These are phyloP conservation scores for Panonychus citri DNA, from an alignment of 1,140 invertebrate genomes.

Conservation along the genomic window DNA sequence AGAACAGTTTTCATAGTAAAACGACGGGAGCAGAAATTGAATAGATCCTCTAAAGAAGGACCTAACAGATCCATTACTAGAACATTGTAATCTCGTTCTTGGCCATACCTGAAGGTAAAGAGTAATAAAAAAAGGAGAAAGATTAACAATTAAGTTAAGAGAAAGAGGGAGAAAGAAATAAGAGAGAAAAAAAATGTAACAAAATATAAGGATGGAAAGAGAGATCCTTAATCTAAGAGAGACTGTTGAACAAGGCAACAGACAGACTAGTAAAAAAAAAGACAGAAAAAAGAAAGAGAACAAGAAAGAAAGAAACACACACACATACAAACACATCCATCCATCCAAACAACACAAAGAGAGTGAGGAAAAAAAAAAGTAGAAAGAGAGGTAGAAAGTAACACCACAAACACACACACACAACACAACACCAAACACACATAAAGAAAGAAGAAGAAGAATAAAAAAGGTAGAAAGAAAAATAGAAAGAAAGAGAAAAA, in stretches of 20 bases:
- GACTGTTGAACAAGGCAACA: background rate
- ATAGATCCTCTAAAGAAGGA: slow-evolving; percentile 82
- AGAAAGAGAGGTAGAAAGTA: no score
- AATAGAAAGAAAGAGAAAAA: background rate
- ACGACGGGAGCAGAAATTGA: slow-evolving; percentile 82
- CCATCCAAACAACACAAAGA: background rate
- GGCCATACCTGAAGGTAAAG: slow-evolving; percentile 50
- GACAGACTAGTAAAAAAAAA: background rate
- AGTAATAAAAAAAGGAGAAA: background rate
- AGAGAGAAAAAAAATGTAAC: background rate
- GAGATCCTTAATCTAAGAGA: background rate
- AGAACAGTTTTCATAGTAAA: slow-evolving; percentile 95
- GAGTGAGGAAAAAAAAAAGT: background rate
- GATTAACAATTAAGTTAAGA: no score
- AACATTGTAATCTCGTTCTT: slow-evolving; percentile 80
- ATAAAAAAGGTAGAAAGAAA: background rate
- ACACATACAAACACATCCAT: no score
- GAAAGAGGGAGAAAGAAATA: background rate
- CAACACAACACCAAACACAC: background rate
- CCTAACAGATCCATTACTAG: slow-evolving; percentile 90
- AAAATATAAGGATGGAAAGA: background rate
- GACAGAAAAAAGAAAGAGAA: background rate
- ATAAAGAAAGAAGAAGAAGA: background rate
- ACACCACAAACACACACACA: background rate
- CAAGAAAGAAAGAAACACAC: background rate